Conservation (phyloP, 1,140 invertebrate genomes). For the Listronotus oregonensis region DNA sequence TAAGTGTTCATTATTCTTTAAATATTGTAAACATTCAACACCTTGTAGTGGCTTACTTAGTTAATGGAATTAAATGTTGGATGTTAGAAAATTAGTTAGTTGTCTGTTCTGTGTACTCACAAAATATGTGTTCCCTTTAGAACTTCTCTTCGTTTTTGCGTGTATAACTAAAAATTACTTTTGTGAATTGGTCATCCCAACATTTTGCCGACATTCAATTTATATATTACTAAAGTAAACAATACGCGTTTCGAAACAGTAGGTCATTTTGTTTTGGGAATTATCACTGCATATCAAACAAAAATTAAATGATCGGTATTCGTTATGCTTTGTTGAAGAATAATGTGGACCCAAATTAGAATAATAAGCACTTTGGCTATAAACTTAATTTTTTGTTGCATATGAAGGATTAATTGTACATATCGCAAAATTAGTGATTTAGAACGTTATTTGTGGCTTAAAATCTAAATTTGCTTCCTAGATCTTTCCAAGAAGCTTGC, state of each 20-base stretch:
- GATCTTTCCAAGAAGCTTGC: constrained; percentile 13
- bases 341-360: constrained; percentile 10
- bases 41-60: constrained; percentile 45
- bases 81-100: constrained; percentile 38
- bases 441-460: constrained; percentile 10
- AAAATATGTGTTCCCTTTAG: neutral
- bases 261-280: constrained; percentile 6
- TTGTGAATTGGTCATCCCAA: constrained; percentile 9
- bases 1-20: neutral
- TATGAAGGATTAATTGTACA: constrained; percentile 8
- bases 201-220: constrained; percentile 20
- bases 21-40: constrained; percentile 30
- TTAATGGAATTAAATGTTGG: constrained; percentile 43
- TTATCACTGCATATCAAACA: constrained; percentile 8
- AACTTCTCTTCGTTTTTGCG: neutral
- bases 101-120: constrained; percentile 24
- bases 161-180: neutral
- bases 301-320: neutral
- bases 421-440: constrained; percentile 16
- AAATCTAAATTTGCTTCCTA: constrained; percentile 18
- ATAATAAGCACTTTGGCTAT: constrained; percentile 22
- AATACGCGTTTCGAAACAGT: constrained; percentile 20
- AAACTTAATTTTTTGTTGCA: constrained; percentile 13
- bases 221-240: constrained; percentile 22
- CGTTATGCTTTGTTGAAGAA: constrained; percentile 21